phyloP scores from a whole-genome alignment of 1,140 invertebrate genomes.

The Hylaeus anthracinus region DNA sequence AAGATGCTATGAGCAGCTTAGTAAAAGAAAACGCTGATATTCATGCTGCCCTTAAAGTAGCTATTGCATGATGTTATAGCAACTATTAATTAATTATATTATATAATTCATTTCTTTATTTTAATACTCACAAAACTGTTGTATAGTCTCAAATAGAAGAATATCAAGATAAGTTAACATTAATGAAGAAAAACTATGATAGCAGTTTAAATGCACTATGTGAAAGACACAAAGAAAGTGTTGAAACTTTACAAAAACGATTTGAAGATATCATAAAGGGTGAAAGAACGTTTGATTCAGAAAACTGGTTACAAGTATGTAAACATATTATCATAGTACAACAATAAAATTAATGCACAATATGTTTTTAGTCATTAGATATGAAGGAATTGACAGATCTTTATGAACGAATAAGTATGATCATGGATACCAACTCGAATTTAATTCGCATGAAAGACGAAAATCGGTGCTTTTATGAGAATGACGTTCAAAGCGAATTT shows the following conservation, averaged over 20 bases:
- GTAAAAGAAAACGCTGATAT: conserved; percentile 47
- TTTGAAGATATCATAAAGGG: conserved; percentile 53
- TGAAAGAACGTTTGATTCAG: conserved; percentile 48
- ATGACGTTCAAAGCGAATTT: conserved; percentile 7
- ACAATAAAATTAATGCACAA: not conserved
- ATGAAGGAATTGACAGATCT: conserved; percentile 53
- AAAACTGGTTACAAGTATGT: conserved; percentile 58
- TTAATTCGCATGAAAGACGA: not conserved
- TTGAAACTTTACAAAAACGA: conserved; percentile 50
- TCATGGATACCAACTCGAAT: not conserved
- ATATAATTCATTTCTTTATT: not conserved
- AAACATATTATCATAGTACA: not conserved
- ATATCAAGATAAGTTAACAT: conserved; percentile 51
- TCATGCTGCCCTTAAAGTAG: conserved; percentile 34
- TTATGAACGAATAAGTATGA: conserved; percentile 40
- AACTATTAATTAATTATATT: not conserved
- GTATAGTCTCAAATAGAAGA: conserved; percentile 44
- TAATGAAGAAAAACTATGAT: conserved; percentile 57
- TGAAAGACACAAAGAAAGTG: conserved; percentile 45
- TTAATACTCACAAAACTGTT: not conserved
- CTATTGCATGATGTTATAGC: conserved; percentile 11
- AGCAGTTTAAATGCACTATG: conserved; percentile 47
- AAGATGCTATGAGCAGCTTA: conserved; percentile 45
- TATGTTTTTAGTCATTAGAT: conserved; percentile 54
- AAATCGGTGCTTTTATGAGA: conserved; percentile 2